Evolutionary conservation across 1,140 invertebrate genomes (phyloP).

Genomic region (Ceratina australensis): DNA sequence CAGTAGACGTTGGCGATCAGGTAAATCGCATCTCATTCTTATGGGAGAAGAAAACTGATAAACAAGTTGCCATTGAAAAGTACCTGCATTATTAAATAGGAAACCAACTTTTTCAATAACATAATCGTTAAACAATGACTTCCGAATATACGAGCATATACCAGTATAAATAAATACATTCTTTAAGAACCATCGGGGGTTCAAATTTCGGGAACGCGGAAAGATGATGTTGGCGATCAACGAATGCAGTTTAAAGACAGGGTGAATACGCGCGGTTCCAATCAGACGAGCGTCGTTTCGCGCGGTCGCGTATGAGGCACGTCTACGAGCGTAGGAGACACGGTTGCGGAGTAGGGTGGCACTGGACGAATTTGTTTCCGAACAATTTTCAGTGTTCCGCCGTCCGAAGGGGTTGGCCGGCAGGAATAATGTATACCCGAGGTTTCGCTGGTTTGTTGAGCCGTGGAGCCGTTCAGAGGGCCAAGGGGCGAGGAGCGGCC

Average conservation of each 20-base stretch:
- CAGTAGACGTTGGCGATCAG: no score
- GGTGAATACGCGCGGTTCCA: constrained; percentile 20
- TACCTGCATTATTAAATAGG: no score
- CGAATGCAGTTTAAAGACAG: neutral
- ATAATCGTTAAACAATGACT: no score
- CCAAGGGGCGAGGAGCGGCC: neutral
- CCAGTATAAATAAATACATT: no score
- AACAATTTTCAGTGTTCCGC: constrained; percentile 67
- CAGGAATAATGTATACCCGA: constrained; percentile 71
- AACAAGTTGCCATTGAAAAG: no score
- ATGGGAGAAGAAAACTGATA: no score
- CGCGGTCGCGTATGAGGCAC: constrained; percentile 26
- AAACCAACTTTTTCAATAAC: no score
- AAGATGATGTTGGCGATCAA: neutral
- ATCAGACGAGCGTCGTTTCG: constrained; percentile 40
- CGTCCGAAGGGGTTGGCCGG: constrained; percentile 64
- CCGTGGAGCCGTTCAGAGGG: constrained; percentile 37
- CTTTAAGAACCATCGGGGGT: no score
- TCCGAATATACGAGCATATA: no score
- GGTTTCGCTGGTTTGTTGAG: constrained; percentile 63
- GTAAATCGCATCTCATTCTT: no score
- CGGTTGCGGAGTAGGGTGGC: neutral
- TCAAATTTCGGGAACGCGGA: neutral
- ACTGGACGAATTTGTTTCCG: constrained; percentile 64
- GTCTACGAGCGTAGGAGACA: constrained; percentile 11